Evolutionary conservation across 2,888 invertebrate species (phyloP).

Genomic region (Nemurella pictetii): DNA sequence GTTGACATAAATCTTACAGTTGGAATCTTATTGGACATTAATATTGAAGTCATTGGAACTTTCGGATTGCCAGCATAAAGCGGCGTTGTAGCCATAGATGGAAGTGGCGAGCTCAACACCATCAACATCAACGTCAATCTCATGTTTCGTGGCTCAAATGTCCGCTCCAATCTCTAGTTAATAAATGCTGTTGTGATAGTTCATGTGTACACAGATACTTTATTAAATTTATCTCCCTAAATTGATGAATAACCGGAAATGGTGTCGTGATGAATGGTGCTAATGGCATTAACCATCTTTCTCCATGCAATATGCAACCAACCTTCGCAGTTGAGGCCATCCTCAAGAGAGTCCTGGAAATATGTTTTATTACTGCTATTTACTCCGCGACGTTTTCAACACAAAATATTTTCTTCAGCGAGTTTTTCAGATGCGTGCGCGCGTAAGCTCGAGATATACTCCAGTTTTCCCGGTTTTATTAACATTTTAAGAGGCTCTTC

Average conservation of each 20-base stretch:
- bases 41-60: constrained; percentile 32
- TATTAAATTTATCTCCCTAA: background rate
- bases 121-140: background rate
- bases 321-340: background rate
- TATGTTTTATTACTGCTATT: background rate
- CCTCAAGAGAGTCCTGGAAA: background rate
- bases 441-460: background rate
- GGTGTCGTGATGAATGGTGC: background rate
- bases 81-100: background rate
- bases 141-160: background rate
- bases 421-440: background rate
- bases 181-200: background rate
- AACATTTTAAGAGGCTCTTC: background rate
- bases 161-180: background rate
- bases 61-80: background rate
- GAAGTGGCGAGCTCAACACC: too few relatives aligned
- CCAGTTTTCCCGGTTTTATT: background rate
- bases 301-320: background rate
- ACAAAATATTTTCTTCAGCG: background rate
- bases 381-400: background rate
- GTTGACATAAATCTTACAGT: constrained; percentile 26
- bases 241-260: background rate
- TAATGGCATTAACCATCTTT: background rate
- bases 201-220: background rate
- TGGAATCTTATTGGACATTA: constrained; percentile 22